phyloP scores from a whole-genome alignment of 1,140 invertebrate species.

The Melanaphis sacchari region DNA sequence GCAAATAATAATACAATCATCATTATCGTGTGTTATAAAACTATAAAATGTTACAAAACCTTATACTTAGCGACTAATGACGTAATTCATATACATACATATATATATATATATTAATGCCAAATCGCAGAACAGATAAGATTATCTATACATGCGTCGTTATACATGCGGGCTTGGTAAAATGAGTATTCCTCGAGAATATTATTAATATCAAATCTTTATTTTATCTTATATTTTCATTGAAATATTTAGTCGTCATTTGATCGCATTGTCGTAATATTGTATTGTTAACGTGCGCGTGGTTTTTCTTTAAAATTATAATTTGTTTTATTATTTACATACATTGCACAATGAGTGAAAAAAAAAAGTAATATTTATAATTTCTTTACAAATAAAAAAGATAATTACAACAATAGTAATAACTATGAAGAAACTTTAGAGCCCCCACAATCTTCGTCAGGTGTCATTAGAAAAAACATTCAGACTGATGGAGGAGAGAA shows the following conservation, averaged over 20 bases:
- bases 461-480: neutral
- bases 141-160: neutral
- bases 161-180: slow-evolving; percentile 6
- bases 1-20: slow-evolving; percentile 26
- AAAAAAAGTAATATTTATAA: slow-evolving; percentile 22
- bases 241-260: neutral
- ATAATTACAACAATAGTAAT: neutral
- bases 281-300: neutral
- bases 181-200: neutral
- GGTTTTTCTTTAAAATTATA: neutral
- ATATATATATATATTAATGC: neutral
- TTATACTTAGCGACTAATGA: slow-evolving; percentile 27
- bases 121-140: slow-evolving; percentile 1
- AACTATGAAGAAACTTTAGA: neutral
- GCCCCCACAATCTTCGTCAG: neutral
- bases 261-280: neutral
- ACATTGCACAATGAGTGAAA: slow-evolving; percentile 2
- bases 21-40: slow-evolving; percentile 21
- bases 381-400: neutral
- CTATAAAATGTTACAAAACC: slow-evolving; percentile 15
- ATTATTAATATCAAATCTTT: neutral
- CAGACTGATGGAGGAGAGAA: neutral
- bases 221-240: slow-evolving; percentile 7
- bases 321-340: neutral
- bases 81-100: too few species aligned